Evolutionary conservation across 2,797 vertebrate genomes (phyloP), one percentile per base, ranked within the genome.

Genomic region (Sebastes paucispinis): DNA sequence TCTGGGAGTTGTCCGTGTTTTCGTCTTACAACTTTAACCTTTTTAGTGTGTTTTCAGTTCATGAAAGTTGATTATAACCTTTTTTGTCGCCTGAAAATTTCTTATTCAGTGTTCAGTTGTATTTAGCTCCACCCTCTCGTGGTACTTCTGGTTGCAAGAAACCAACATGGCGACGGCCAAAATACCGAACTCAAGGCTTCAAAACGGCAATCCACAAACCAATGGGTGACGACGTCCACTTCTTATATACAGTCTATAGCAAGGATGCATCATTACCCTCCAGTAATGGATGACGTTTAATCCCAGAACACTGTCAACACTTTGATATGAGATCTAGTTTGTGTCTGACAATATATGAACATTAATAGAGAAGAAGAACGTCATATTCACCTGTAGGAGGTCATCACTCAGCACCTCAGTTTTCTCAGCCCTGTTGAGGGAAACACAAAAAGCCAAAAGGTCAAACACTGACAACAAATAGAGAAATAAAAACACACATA

Each of bases 351-450:
- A 9, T 8, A 22, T 9, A 22, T 43, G 22, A 69, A 20, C 13
- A 73, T n/a, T 3, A 24, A 65, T 1, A 4, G 12, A 59, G 55
- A 64, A 64, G 32, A 63, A 82, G 29, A 36, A 69, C 0, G 36
- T 29, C 52, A 73, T 88, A 81, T 6, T 94, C 95, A 99, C 98
- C 97, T 96, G 97, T 34, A 99, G 90, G 24, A 99, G 97, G 93
- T 99, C 98, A 87, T 99, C 98, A 65, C 96, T 98, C 88, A 99
- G 96, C 31, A 99, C 98, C 91, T 99, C 98, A 0, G 98, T 99
- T 89, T 97, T 99, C 94, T 99, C 98, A 16, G 98, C 98, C 93
- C 98, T 99, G 92, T 81, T 66, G 80, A 85, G 36, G 69, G 55
- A 89, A 87, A 89, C 62, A 76, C 72, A 89, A n/a, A 68, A 79